phyloP scores from a whole-genome alignment of 2,888 invertebrate genomes.

The Pandemis corylana region DNA sequence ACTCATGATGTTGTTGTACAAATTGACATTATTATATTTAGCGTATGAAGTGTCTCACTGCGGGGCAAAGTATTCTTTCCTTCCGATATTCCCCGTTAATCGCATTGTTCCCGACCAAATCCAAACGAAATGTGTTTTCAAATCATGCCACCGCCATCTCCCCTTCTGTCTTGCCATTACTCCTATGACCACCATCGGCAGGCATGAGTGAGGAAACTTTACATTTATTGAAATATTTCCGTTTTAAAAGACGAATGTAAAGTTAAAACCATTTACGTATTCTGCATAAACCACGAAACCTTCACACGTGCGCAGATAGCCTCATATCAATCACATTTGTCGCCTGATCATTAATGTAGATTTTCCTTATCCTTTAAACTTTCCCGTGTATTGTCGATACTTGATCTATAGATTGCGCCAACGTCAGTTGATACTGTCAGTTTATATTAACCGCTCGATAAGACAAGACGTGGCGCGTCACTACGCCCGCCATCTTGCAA shows the following conservation, averaged over 20 bases:
- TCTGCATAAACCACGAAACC: not conserved
- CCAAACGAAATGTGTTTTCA: too few species aligned
- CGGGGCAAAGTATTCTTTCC: too few species aligned
- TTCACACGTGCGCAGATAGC: not conserved
- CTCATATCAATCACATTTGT: not conserved
- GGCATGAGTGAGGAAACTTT: not conserved
- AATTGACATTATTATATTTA: too few species aligned
- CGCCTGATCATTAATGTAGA: slow-evolving; percentile 6
- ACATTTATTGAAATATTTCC: too few species aligned
- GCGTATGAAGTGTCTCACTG: too few species aligned
- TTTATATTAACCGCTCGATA: slow-evolving; percentile 45
- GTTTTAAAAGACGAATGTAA: not conserved
- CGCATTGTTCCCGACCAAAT: too few species aligned
- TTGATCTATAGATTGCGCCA: slow-evolving; percentile 27
- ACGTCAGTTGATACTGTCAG: slow-evolving; percentile 30
- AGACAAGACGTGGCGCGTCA: slow-evolving; percentile 47
- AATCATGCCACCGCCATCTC: too few species aligned
- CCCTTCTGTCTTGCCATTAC: too few species aligned
- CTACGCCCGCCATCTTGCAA: slow-evolving; percentile 31
- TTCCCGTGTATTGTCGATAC: slow-evolving; percentile 19
- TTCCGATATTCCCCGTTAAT: too few species aligned
- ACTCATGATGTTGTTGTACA: not conserved
- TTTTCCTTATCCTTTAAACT: slow-evolving; percentile 10
- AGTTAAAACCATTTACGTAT: not conserved
- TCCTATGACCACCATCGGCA: not conserved